phyloP scores from a whole-genome alignment of 1,140 invertebrate genomes.

The Trichomalopsis sarcophagae region DNA sequence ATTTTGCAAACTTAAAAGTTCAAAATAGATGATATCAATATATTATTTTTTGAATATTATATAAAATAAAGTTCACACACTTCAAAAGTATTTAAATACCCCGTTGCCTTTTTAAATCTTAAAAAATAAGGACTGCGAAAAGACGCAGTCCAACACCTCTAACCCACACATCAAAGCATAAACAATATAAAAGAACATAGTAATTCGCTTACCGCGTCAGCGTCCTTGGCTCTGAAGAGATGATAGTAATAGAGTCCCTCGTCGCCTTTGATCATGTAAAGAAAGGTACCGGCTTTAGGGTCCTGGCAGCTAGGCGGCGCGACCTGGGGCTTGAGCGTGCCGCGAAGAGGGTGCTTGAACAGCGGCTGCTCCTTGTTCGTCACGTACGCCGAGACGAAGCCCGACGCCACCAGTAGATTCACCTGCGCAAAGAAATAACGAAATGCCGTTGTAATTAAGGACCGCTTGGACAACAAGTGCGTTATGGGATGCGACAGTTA shows the following conservation, averaged over 20 bases:
- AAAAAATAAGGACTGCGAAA: not conserved
- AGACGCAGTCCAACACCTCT: too few relatives aligned
- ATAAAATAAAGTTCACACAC: too few relatives aligned
- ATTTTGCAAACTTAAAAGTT: too few relatives aligned
- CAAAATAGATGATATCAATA: too few relatives aligned
- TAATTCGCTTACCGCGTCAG: slow-evolving; percentile 60
- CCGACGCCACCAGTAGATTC: slow-evolving; percentile 65
- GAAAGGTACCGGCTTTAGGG: slow-evolving; percentile 62
- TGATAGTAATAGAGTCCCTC: slow-evolving; percentile 67
- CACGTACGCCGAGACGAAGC: slow-evolving; percentile 64
- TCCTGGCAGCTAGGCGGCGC: slow-evolving; percentile 64
- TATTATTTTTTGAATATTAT: too few relatives aligned
- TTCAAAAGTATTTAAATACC: not conserved
- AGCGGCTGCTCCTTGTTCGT: slow-evolving; percentile 64
- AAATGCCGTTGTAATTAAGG: too few relatives aligned
- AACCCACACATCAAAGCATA: not conserved
- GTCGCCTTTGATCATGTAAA: slow-evolving; percentile 67
- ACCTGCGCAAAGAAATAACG: slow-evolving; percentile 54
- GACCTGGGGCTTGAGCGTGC: slow-evolving; percentile 63
- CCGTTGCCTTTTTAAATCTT: not conserved
- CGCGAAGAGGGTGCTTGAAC: slow-evolving; percentile 64
- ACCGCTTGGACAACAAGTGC: too few relatives aligned
- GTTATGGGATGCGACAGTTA: too few relatives aligned
- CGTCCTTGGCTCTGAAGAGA: slow-evolving; percentile 65
- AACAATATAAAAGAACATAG: not conserved